These are phyloP conservation scores for Eudemis profundana DNA, from an alignment of 2,888 invertebrate genomes.

Conservation along the genomic window DNA sequence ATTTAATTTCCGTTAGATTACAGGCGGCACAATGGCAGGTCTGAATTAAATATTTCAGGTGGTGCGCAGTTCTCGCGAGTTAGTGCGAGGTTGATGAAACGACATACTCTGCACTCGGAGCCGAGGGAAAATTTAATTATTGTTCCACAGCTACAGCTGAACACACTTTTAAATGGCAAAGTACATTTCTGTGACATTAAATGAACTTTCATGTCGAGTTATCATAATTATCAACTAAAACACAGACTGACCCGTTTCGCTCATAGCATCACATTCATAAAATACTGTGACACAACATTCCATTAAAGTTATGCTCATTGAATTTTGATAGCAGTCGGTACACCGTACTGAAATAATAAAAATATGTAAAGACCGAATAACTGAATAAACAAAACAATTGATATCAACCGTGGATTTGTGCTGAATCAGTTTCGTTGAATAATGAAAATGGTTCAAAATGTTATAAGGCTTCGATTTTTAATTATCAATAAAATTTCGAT, in stretches of 20 bases:
- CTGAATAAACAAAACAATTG: slow-evolving; percentile 14
- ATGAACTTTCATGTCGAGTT: slow-evolving; percentile 73
- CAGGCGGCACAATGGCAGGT: slow-evolving; percentile 63
- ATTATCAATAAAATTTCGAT: not conserved
- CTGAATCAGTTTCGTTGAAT: slow-evolving; percentile 1
- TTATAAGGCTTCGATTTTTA: not conserved
- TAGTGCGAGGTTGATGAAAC: slow-evolving; percentile 78
- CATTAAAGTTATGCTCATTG: slow-evolving; percentile 37
- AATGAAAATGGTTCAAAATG: not conserved
- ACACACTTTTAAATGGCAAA: slow-evolving; percentile 77
- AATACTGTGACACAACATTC: slow-evolving; percentile 34
- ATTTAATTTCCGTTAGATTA: slow-evolving; percentile 75
- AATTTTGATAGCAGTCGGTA: slow-evolving; percentile 31
- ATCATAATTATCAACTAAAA: slow-evolving; percentile 60
- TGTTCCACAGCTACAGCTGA: slow-evolving; percentile 75
- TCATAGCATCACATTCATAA: slow-evolving; percentile 37
- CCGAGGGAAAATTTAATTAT: slow-evolving; percentile 81
- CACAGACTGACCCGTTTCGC: slow-evolving; percentile 32
- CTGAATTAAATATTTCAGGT: slow-evolving; percentile 80
- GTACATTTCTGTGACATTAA: slow-evolving; percentile 74
- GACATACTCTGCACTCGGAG: slow-evolving; percentile 74
- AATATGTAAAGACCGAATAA: slow-evolving; percentile 12
- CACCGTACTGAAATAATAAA: slow-evolving; percentile 15
- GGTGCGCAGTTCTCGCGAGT: slow-evolving; percentile 68
- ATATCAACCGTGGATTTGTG: not conserved